A percentile compares a stretch with the other conserved stretches of the same genome.
phyloP scores from a whole-genome alignment of 2,113 vertebrate species.

The Axis porcinus region DNA sequence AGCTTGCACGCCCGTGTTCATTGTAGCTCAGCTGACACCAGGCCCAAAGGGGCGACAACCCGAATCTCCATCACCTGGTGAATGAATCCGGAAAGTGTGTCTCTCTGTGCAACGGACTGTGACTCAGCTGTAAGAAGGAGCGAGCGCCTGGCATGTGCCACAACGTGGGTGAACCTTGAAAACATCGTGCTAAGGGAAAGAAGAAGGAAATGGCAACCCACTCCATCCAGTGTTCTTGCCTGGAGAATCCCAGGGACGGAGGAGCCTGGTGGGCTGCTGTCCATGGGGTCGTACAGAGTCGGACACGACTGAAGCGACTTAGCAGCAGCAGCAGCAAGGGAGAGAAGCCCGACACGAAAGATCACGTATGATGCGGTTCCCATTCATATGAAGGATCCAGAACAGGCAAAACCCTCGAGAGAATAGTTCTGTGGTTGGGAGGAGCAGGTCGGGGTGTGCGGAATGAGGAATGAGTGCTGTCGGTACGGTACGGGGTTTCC shows the following conservation, averaged over 20 bases:
- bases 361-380: accelerated
- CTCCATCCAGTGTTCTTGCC: neutral
- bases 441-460: accelerated
- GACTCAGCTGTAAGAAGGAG: accelerated
- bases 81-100: accelerated
- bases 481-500: accelerated
- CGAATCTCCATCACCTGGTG: accelerated
- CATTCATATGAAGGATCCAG: accelerated
- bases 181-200: accelerated
- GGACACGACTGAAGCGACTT: neutral
- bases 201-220: neutral
- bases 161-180: accelerated
- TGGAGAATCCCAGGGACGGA: neutral
- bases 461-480: accelerated
- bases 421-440: accelerated
- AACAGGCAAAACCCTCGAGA: accelerated
- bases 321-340: neutral
- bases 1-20: accelerated
- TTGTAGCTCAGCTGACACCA: accelerated
- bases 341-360: accelerated
- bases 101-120: accelerated
- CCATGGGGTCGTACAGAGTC: neutral
- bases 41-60: accelerated
- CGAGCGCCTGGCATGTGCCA: accelerated
- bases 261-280: neutral